Evolutionary conservation across 92 coral and sea anemone genomes (phyloP), one percentile per base, ranked within the genome.

Genomic region (Nematostella vectensis): DNA sequence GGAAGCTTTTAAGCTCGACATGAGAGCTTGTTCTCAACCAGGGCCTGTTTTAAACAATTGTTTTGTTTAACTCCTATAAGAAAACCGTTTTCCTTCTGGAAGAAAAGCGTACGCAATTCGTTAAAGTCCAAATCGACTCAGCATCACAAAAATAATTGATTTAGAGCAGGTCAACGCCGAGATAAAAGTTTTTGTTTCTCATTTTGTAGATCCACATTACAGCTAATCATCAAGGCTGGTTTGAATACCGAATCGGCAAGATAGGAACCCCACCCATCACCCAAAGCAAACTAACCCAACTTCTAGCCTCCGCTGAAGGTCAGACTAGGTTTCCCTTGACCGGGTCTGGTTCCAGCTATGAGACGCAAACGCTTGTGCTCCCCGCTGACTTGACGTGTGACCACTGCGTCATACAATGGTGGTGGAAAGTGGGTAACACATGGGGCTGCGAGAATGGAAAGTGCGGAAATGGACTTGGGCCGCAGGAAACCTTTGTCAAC

Each of bases 371-470:
- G 51, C 79, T 83, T 19, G 11, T 29, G 37, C 79, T 87, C 12
- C 96, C 96, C 22, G 28, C 23, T 29, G 96, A 83, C 0, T 59
- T 88, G 60, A 69, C 87, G 17, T 88, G 96, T 28, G 76, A 75
- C 13, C 88, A 84, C 69, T 88, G 96, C 48, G 96, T 88, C n/a
- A 31, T 88, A 21, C 96, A 88, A 55, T 88, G 96, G 96, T 88
- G 96, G 96, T 88, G 85, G 85, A 81, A 74, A 16, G 82, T 78
- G 43, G 96, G 83, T 0, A 88, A 88, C 76, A 75, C 68, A 55
- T 88, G 94, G 94, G 82, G 84, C 0, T 84, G 94, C 33, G 94
- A 84, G 17, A 53, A 43, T 4, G 59, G 39, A 0, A 61, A 71
- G 13, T 84, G 88, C 37, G 93, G 83, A 0, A 31, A 63, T n/a